phyloP scores from a whole-genome alignment of 2,888 invertebrate genomes.

The Helobdella robusta region DNA sequence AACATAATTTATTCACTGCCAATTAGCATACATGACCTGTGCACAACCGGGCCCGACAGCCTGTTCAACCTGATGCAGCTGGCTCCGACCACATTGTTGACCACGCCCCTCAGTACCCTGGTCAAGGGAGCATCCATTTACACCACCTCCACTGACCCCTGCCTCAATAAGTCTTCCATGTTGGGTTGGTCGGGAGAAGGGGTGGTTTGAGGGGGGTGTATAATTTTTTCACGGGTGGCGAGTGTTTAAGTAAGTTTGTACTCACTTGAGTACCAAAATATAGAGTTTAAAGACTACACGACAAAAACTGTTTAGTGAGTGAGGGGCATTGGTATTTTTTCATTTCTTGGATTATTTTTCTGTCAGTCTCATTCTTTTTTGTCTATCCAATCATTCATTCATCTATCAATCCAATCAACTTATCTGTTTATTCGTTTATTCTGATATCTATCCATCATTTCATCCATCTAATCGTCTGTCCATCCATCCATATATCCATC shows the following conservation, averaged over 20 bases:
- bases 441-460: neutral
- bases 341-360: no score
- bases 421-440: neutral
- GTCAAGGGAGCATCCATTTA: neutral
- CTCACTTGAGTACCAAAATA: no score
- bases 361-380: no score
- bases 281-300: no score
- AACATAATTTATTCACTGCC: no score
- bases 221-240: no score
- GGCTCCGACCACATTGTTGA: neutral
- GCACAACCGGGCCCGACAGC: slow-evolving; percentile 1
- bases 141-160: slow-evolving; percentile 39
- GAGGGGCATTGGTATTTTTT: no score
- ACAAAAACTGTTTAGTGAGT: no score
- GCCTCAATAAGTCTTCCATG: slow-evolving; percentile 60
- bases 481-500: no score
- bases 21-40: slow-evolving; percentile 3
- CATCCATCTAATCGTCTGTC: neutral
- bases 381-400: no score
- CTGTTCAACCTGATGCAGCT: slow-evolving; percentile 6
- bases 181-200: slow-evolving; percentile 54
- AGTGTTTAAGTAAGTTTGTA: no score
- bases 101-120: neutral
- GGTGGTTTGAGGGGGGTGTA: neutral
- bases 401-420: no score